Percentiles rank a stretch among this genome's conserved stretches.
These are phyloP conservation scores for Phoxinus dragarum DNA, from an alignment of 2,797 vertebrate species.

Conservation along the genomic window DNA sequence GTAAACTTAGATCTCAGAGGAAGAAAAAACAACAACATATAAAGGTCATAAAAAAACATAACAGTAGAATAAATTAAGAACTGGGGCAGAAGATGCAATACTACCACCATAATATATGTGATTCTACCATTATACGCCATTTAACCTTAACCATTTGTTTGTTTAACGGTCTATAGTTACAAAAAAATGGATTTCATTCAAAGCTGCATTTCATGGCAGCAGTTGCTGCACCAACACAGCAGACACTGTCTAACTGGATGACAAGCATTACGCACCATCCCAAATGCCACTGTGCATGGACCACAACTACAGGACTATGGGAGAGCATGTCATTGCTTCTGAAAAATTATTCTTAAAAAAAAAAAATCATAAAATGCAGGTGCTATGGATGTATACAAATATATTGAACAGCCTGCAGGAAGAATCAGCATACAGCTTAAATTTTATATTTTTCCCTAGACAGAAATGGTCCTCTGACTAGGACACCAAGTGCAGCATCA, in stretches of 20 bases:
- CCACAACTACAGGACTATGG: slow-evolving; percentile 29
- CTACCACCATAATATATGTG: slow-evolving; percentile 31
- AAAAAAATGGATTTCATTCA: slow-evolving; percentile 37
- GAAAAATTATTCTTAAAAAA: not conserved
- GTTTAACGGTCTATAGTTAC: slow-evolving; percentile 26
- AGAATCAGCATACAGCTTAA: slow-evolving; percentile 48
- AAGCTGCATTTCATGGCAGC: slow-evolving; percentile 17
- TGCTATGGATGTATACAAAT: slow-evolving; percentile 20
- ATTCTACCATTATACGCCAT: slow-evolving; percentile 43
- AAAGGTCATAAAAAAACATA: slow-evolving; percentile 3
- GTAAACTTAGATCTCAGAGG: slow-evolving; percentile 2
- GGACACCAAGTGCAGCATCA: slow-evolving; percentile 57
- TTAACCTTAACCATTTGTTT: slow-evolving; percentile 8
- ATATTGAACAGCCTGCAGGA: slow-evolving; percentile 51
- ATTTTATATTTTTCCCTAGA: slow-evolving; percentile 24
- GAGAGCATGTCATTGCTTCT: not conserved
- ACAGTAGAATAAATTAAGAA: slow-evolving; percentile 37
- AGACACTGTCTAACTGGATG: slow-evolving; percentile 17
- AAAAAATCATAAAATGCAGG: slow-evolving; percentile 23
- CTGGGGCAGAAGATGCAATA: slow-evolving; percentile 50
- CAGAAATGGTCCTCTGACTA: slow-evolving; percentile 52
- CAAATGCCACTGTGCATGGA: slow-evolving; percentile 9
- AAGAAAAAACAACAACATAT: slow-evolving; percentile 11
- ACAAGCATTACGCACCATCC: not conserved
- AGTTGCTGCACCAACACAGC: slow-evolving; percentile 11